Evolutionary conservation across 2,113 vertebrate genomes (phyloP), one percentile per base, ranked within the genome.

Genomic region (Thalassoma bifasciatum): DNA sequence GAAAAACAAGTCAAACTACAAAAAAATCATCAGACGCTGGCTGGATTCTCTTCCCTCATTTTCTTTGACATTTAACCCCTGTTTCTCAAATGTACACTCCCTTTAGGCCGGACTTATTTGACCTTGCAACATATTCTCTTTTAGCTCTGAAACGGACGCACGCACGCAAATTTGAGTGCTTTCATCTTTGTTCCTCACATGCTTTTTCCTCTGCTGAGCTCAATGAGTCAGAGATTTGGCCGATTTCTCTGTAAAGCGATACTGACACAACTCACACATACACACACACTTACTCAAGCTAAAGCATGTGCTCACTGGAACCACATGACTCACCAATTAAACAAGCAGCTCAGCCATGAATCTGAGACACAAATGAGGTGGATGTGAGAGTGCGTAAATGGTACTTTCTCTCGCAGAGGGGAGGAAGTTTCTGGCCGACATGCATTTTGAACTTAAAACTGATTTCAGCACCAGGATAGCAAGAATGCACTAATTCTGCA

Each of bases 401-500:
- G 1, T 10, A 4, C 14, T 52, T 63, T 56, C 24, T 49, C 17
- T 49, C 8, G 19, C 46, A 49, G 19, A 9, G 10, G 9, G 46
- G 17, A 38, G 13, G 44, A 46, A 17, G 44, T 46, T 46, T 46
- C 17, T 46, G 44, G 56, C 22, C 10, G 59, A 26, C 44, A 5
- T 59, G 50, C 0, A 6, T 66, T 62, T 69, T 42, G 65, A 69
- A 61, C 34, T 62, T 53, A 37, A 68, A 34, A 61, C 53, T 65
- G 30, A 61, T 74, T 75, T 68, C 42, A 60, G 59, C 38, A 61
- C 38, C 56, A 59, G 67, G 34, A 30, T 17, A 26, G 34, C 42
- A 79, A 72, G 66, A 82, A 84, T 81, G 60, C 66, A 73, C 65
- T 81, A 36, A 81, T 81, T 77, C 79, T 63, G 51, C 67, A 79